A percentile compares a stretch with the other conserved stretches of the same genome.
Conservation (phyloP, 2,113 vertebrate genomes). For the Myxocyprinus asiaticus region DNA sequence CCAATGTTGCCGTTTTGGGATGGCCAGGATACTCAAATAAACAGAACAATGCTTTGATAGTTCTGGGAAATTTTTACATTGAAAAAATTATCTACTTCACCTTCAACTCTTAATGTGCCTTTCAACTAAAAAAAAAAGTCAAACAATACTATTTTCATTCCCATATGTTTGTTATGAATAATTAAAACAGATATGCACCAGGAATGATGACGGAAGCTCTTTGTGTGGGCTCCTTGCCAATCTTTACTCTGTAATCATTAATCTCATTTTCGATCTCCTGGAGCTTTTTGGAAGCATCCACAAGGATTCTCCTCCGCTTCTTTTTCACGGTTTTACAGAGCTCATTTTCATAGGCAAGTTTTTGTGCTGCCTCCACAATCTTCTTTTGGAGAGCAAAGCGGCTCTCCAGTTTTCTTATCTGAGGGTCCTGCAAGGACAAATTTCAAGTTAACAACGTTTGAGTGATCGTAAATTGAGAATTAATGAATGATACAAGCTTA, state of each 20-base stretch:
- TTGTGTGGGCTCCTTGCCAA: conserved; percentile 85
- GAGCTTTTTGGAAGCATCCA: conserved; percentile 85
- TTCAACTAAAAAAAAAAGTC: too few species aligned
- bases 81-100: too few species aligned
- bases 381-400: conserved; percentile 92
- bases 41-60: too few species aligned
- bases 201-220: conserved; percentile 81
- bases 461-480: not conserved
- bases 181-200: conserved; percentile 27
- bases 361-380: conserved; percentile 90
- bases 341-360: conserved; percentile 85
- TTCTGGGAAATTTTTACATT: too few species aligned
- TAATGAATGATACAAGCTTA: not conserved
- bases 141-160: too few species aligned
- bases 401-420: conserved; percentile 89
- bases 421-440: conserved; percentile 80
- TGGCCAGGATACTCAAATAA: too few species aligned
- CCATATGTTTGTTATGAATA: not conserved
- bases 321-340: conserved; percentile 91
- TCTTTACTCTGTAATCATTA: conserved; percentile 84
- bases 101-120: too few species aligned
- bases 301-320: conserved; percentile 86
- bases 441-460: conserved; percentile 6
- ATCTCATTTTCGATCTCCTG: conserved; percentile 89
- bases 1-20: too few species aligned